Conservation (phyloP, 2,888 invertebrate genomes). For the Boloria euphrosyne region DNA sequence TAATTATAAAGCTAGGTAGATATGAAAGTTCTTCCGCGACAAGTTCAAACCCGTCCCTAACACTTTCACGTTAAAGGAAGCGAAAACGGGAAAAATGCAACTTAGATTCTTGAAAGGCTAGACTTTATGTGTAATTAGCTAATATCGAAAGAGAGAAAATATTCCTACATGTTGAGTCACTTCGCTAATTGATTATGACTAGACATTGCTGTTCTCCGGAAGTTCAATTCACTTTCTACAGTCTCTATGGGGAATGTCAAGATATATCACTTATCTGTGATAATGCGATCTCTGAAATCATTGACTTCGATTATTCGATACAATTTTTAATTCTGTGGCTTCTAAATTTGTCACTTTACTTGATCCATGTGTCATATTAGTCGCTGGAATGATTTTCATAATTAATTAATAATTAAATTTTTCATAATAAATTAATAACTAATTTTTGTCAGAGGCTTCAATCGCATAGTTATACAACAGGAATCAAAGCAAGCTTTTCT, state of each 20-base stretch:
- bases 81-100: constrained; percentile 37
- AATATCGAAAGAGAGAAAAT: constrained; percentile 17
- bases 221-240: constrained; percentile 13
- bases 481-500: too few species aligned
- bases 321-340: too few species aligned
- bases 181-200: constrained; percentile 15
- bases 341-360: too few species aligned
- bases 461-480: too few species aligned
- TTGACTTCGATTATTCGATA: too few species aligned
- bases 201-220: constrained; percentile 8
- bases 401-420: too few species aligned
- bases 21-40: constrained; percentile 36
- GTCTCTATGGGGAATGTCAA: neutral
- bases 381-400: too few species aligned
- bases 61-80: constrained; percentile 38
- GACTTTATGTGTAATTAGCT: constrained; percentile 13
- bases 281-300: neutral
- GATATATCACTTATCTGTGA: neutral
- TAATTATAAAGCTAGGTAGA: neutral
- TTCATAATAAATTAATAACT: too few species aligned
- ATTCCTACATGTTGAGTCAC: constrained; percentile 13
- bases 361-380: too few species aligned
- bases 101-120: constrained; percentile 7
- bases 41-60: constrained; percentile 27
- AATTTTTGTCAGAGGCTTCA: too few species aligned